phyloP scores from a whole-genome alignment of 1,140 invertebrate species.

The Zaprionus africanus region DNA sequence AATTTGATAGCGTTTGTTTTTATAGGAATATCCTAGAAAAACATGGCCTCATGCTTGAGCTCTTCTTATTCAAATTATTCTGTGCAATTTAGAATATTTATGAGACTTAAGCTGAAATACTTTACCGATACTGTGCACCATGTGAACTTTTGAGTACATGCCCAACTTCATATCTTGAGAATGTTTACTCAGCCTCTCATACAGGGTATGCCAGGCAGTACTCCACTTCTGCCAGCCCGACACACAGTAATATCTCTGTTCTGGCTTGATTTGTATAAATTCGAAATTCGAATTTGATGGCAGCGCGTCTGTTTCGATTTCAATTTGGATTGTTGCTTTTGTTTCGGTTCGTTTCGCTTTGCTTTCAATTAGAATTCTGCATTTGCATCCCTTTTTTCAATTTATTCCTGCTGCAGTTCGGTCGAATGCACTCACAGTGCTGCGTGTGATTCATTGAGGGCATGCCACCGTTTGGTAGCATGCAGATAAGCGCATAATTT shows the following conservation, averaged over 20 bases:
- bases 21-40: too few species aligned
- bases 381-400: neutral
- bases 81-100: too few species aligned
- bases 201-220: neutral
- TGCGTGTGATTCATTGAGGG: neutral
- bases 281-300: neutral
- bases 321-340: slow-evolving; percentile 7
- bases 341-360: neutral
- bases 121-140: too few species aligned
- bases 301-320: neutral
- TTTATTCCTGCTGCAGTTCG: neutral
- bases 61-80: too few species aligned
- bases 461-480: slow-evolving; percentile 18
- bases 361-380: slow-evolving; percentile 1
- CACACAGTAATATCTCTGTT: neutral
- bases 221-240: neutral
- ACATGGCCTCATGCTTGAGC: too few species aligned
- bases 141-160: too few species aligned
- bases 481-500: slow-evolving; percentile 51
- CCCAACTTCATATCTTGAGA: too few species aligned
- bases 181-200: neutral
- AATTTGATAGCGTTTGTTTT: too few species aligned
- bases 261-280: neutral
- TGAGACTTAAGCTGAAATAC: too few species aligned
- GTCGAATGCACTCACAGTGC: neutral